phyloP scores from a whole-genome alignment of 1,140 invertebrate species.

The Gonioctena quinquepunctata region DNA sequence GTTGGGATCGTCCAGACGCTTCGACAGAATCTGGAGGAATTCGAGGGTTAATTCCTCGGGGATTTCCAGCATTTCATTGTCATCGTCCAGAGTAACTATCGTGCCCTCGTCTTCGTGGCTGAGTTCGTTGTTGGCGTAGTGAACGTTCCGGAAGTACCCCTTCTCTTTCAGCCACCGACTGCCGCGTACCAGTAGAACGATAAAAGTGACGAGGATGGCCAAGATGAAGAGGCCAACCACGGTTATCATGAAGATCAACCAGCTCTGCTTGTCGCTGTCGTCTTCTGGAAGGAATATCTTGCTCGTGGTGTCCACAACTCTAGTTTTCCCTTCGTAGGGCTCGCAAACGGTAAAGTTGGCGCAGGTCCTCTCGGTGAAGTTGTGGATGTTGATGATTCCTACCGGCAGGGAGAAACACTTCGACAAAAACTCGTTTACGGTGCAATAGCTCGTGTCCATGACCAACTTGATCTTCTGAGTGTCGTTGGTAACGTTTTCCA shows the following conservation, averaged over 20 bases:
- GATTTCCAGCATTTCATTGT: constrained; percentile 64
- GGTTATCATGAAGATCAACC: constrained; percentile 46
- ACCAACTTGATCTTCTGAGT: constrained; percentile 55
- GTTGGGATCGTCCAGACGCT: constrained; percentile 72
- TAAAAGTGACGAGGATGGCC: constrained; percentile 57
- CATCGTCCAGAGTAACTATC: constrained; percentile 54
- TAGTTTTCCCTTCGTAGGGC: constrained; percentile 54
- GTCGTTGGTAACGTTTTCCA: constrained; percentile 56
- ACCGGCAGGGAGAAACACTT: constrained; percentile 67
- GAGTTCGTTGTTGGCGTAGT: constrained; percentile 41
- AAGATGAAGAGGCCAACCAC: constrained; percentile 57
- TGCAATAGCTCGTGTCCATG: constrained; percentile 66
- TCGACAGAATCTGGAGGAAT: constrained; percentile 68
- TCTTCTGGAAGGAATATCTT: constrained; percentile 44
- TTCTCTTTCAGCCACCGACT: constrained; percentile 61
- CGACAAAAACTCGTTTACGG: constrained; percentile 62
- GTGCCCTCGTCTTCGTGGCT: constrained; percentile 55
- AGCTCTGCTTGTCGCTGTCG: constrained; percentile 27
- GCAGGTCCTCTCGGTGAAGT: constrained; percentile 67
- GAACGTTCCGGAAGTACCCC: constrained; percentile 55
- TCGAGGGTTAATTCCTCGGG: constrained; percentile 77
- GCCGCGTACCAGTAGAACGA: constrained; percentile 59
- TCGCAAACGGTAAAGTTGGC: constrained; percentile 57
- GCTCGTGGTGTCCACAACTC: constrained; percentile 53
- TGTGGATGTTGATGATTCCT: constrained; percentile 65